Evolutionary conservation across 2,797 vertebrate genomes (phyloP), one percentile per base, ranked within the genome.

Genomic region (Astyanax mexicanus): DNA sequence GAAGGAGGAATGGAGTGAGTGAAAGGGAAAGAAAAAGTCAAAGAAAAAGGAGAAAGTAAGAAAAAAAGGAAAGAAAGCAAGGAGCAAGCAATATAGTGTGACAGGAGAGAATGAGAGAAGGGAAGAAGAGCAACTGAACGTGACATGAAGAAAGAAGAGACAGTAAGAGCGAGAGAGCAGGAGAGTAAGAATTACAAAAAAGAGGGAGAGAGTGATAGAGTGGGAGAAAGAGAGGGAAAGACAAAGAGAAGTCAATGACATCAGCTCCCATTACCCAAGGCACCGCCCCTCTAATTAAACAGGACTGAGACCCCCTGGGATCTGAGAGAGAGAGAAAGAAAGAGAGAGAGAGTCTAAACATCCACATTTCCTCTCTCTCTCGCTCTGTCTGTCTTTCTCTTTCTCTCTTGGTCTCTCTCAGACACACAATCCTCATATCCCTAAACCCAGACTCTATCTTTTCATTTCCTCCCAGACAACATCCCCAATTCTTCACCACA

Each of bases 291-390:
- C 73, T 82, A 76, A 78, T 85, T 84, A 83, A 80, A 83, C 81
- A 78, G 69, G 75, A 80, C 61, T 51, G 66, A 65, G 27, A 51
- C 83, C 83, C 69, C 78, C 15, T 55, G 82, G 77, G 84, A 80
- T 65, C 57, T 49, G 45, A 78, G 77, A 78, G 45, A 74, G 74
- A 74, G 75, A 81, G 27, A 51, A 45, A 78, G 77, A 77, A 45
- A 74, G 74, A 72, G 72, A 81, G 37, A 52, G n/a, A n/a, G n/a
- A 81, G 82, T 79, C 80, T 83, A 81, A 84, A 85, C 82, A 81
- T 75, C 74, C 79, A 72, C 67, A 75, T 81, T 79, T 81, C 67
- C 76, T 74, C 72, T 79, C 74, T 72, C 51, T 11, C 13, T 47
- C 66, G 32, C 27, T 54, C 44, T 47, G 42, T 49, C 64, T 35